phyloP scores from a whole-genome alignment of 2,113 vertebrate genomes.

The Ondatra zibethicus region DNA sequence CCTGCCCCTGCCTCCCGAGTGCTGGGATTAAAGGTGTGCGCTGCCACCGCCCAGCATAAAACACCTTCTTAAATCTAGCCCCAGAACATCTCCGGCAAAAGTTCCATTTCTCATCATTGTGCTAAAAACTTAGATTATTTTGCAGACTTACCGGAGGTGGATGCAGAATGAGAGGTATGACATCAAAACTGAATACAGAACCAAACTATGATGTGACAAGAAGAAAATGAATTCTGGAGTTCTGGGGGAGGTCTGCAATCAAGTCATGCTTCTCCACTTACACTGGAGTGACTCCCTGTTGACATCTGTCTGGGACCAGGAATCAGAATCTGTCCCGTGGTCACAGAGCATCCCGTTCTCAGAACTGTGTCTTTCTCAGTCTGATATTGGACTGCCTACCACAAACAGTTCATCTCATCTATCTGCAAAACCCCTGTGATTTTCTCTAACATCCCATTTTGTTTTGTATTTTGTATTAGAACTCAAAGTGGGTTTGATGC shows the following conservation, averaged over 20 bases:
- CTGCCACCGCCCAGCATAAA: background rate
- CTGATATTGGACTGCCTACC: no score
- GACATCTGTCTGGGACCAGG: background rate
- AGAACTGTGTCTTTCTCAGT: background rate
- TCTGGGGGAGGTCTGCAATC: background rate
- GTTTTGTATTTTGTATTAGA: background rate
- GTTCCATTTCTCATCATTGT: background rate
- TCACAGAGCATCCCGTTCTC: background rate
- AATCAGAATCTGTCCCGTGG: background rate
- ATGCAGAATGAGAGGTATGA: background rate
- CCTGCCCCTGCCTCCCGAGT: no score
- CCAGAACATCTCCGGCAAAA: background rate
- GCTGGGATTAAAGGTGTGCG: no score
- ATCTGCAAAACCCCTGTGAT: background rate
- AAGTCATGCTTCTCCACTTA: background rate
- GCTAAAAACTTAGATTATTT: background rate
- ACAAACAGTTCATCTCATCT: background rate
- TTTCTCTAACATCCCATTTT: background rate
- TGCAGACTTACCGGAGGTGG: background rate
- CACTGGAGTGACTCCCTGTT: background rate
- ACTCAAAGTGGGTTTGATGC: background rate
- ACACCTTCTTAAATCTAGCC: background rate
- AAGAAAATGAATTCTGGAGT: background rate
- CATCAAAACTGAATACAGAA: background rate
- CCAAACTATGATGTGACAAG: background rate